Evolutionary conservation across 2,888 invertebrate genomes (phyloP).

Genomic region (Folsomia manolachei): DNA sequence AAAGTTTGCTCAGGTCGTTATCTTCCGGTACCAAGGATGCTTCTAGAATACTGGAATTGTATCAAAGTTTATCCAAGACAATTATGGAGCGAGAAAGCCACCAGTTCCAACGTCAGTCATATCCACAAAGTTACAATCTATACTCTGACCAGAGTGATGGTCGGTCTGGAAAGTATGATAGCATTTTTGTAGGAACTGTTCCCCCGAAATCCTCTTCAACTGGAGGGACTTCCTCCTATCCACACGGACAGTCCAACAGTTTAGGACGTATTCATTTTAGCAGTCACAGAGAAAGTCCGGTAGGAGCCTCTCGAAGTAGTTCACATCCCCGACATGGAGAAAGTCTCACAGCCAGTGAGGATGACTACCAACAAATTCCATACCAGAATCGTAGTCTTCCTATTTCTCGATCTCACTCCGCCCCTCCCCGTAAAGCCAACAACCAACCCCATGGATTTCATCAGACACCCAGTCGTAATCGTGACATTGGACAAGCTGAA

Average conservation of each 20-base stretch:
- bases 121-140: constrained; percentile 21
- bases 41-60: constrained; percentile 46
- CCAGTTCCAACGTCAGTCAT: constrained; percentile 18
- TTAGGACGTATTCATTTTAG: constrained; percentile 3
- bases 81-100: constrained; percentile 40
- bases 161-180: not conserved
- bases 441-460: not conserved
- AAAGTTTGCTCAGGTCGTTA: constrained; percentile 46
- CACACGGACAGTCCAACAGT: constrained; percentile 5
- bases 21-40: constrained; percentile 49
- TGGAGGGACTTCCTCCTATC: not conserved
- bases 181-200: constrained; percentile 4
- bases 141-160: constrained; percentile 16
- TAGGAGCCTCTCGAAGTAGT: not conserved
- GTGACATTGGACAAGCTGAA: not conserved
- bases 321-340: not conserved
- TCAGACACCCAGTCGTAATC: constrained; percentile 25
- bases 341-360: constrained; percentile 36
- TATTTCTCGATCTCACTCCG: constrained; percentile 42
- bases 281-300: not conserved
- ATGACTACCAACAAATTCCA: constrained; percentile 50
- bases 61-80: constrained; percentile 43
- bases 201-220: constrained; percentile 9
- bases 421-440: constrained; percentile 39
- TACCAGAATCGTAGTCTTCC: constrained; percentile 25